Evolutionary conservation across 2,113 vertebrate species (phyloP), one percentile per base, ranked within the genome.

Genomic region (Thymallus thymallus): DNA sequence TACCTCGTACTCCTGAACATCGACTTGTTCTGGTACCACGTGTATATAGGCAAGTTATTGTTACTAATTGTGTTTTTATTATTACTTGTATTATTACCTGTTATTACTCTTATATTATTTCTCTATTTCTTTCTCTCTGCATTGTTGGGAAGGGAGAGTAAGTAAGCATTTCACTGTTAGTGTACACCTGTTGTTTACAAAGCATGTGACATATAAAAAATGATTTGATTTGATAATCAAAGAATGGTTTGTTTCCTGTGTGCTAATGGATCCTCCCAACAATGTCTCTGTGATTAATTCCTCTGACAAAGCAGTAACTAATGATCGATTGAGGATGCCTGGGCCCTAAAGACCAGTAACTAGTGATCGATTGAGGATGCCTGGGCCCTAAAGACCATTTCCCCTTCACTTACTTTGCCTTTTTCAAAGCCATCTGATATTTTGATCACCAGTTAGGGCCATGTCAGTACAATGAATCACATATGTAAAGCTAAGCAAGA

Each of bases 291-390:
- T 90, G 91, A 92, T 92, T 90, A 91, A 93, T 92, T 88, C 83
- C 82, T 80, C 88, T 89, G 89, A 89, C 91, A 90, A 87, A 83
- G 82, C 80, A 85, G 84, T 88, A 89, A 91, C 87, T 84, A 89
- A 87, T 92, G 91, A 92, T 92, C 83, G 87, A 92, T 92, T 86
- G 90, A 90, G 87, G 88, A 92, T 88, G 86, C 89, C 77, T 76
- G 77, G 78, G 84, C 88, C 88, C 85, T 87, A 90, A 91, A 92
- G 86, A 91, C 88, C 86, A 84, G n/a, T n/a, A 89, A 91, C 87
- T 84, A 89, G 86, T 92, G 91, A 92, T 92, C 83, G 87, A 92
- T 92, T 86, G 90, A 90, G 87, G 88, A 92, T 88, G 86, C 89
- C 77, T 76, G 77, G 78, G 84, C 88, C 88, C 85, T 87, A 90